phyloP scores from a whole-genome alignment of 2,888 invertebrate genomes.

The Cordilura impudica region DNA sequence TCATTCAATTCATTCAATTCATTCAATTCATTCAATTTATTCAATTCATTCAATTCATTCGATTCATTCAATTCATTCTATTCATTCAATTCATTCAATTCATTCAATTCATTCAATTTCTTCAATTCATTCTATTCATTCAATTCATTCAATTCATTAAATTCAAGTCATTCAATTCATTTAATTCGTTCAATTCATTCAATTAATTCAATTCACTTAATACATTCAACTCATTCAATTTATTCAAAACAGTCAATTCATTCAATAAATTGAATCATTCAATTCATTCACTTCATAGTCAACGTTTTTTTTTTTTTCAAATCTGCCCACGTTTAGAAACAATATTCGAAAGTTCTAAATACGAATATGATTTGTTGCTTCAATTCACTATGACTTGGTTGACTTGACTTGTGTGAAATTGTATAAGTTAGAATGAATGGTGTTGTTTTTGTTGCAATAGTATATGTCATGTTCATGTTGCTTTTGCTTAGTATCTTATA shows the following conservation, averaged over 20 bases:
- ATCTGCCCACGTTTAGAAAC: not conserved
- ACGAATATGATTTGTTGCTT: constrained; percentile 46
- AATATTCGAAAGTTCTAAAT: not conserved
- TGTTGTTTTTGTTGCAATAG: constrained; percentile 30
- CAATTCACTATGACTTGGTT: constrained; percentile 46
- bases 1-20: not conserved
- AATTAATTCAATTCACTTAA: no score
- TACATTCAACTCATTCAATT: not conserved
- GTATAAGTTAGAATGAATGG: constrained; percentile 45
- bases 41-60: not conserved
- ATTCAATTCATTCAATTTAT: no score
- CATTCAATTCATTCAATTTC: no score
- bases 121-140: not conserved
- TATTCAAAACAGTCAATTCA: not conserved
- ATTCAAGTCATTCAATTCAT: no score
- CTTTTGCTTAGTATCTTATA: constrained; percentile 25
- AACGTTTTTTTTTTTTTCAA: no score
- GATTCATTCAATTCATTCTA: no score
- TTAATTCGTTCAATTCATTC: not conserved
- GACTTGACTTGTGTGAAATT: constrained; percentile 48
- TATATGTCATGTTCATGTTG: constrained; percentile 45
- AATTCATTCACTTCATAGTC: not conserved
- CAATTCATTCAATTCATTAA: no score
- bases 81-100: not conserved
- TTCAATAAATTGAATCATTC: no score